phyloP scores from a whole-genome alignment of 2,888 invertebrate genomes.

The Orthosia gracilis region DNA sequence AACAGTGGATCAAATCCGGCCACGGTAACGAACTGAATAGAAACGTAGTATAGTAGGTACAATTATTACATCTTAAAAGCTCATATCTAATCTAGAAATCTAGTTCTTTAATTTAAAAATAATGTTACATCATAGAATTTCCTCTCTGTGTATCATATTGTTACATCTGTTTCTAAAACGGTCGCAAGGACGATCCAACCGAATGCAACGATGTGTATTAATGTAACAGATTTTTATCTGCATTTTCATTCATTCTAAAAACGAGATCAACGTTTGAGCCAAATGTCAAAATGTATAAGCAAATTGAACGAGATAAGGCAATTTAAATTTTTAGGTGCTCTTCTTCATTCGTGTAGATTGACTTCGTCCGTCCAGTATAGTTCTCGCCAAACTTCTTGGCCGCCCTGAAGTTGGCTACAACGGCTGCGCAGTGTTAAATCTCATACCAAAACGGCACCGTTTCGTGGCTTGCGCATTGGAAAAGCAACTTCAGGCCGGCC shows the following conservation, averaged over 20 bases:
- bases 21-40: neutral
- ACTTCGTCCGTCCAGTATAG: too few relatives aligned
- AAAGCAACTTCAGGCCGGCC: too few relatives aligned
- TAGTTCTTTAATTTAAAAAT: neutral
- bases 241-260: slow-evolving; percentile 16
- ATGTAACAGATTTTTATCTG: slow-evolving; percentile 17
- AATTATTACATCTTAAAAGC: neutral
- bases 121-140: slow-evolving; percentile 21
- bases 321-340: slow-evolving; percentile 7
- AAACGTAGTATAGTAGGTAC: neutral
- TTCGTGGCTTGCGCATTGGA: too few relatives aligned
- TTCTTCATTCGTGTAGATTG: too few relatives aligned
- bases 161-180: slow-evolving; percentile 42
- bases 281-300: neutral
- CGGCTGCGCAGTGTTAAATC: too few relatives aligned
- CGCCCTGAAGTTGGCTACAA: too few relatives aligned
- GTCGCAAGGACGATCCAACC: slow-evolving; percentile 19
- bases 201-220: slow-evolving; percentile 28
- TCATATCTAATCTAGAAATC: neutral
- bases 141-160: slow-evolving; percentile 14
- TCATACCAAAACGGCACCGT: too few relatives aligned
- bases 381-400: too few relatives aligned
- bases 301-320: neutral
- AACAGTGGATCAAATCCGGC: neutral
- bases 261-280: neutral